Conservation (phyloP, 2,113 vertebrate species). For the Cyanoliseus patagonus region DNA sequence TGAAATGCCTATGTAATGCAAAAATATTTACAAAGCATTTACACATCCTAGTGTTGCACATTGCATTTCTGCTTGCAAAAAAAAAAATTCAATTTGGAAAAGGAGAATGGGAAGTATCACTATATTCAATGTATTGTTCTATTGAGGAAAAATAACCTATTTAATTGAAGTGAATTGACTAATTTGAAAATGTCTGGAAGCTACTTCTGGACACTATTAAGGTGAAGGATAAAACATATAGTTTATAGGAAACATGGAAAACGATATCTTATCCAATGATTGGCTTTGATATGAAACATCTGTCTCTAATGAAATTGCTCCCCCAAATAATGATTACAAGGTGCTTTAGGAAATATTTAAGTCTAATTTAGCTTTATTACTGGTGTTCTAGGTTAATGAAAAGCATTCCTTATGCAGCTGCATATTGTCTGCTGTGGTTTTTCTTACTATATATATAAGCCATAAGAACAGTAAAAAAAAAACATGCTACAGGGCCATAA, state of each 20-base stretch:
- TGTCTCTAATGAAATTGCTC: background rate
- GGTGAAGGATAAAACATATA: background rate
- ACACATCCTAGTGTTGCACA: background rate
- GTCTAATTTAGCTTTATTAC: slow-evolving; percentile 44
- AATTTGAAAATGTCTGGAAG: slow-evolving; percentile 7
- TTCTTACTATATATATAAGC: background rate
- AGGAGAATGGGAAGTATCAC: background rate
- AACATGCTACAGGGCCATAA: background rate
- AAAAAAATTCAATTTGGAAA: background rate
- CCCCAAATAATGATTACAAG: slow-evolving; percentile 38
- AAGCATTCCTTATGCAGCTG: slow-evolving; percentile 15
- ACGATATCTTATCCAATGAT: background rate
- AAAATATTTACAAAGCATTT: background rate
- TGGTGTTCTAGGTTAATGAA: slow-evolving; percentile 40
- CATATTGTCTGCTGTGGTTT: background rate
- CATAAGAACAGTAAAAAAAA: background rate
- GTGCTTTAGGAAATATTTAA: slow-evolving; percentile 45
- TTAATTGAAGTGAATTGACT: slow-evolving; percentile 10
- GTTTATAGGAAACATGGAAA: background rate
- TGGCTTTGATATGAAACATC: slow-evolving; percentile 15
- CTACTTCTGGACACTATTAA: slow-evolving; percentile 12
- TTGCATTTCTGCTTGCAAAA: background rate
- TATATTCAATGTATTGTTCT: background rate
- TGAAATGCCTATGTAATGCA: background rate
- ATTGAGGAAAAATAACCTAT: background rate